Evolutionary conservation across 2,888 invertebrate genomes (phyloP), one percentile per base, ranked within the genome.

Genomic region (Pasiphila rectangulata): DNA sequence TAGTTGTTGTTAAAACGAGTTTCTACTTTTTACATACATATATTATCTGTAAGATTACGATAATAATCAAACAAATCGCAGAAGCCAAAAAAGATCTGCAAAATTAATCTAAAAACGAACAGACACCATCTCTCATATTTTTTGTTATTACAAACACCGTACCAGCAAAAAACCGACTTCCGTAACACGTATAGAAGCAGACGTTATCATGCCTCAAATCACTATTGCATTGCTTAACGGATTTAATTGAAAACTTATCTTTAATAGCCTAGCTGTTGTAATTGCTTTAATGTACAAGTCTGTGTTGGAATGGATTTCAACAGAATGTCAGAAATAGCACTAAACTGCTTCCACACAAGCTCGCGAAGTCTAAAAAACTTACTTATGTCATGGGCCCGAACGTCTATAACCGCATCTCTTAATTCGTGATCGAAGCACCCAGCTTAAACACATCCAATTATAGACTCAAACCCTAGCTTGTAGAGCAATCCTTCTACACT

Each of bases 241-340:
- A 48, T 39, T 57, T 66, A 68, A 68, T 68, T 66, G 63, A 67
- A 67, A 62, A 59, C 41, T 59, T 63, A 67, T 61, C 59, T 59
- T 40, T 53, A 58, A 58, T 58, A 50, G 52, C 51, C 34, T 44
- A 39, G 46, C 17, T 27, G 24, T 51, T 47, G 27, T 46, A 51
- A 50, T 52, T 50, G 32, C 5, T 32, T 16, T 21, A 9, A 10
- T 24, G 4, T 24, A 24, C 5, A n/a, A n/a, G n/a, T n/a, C 5
- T 24, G 6, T 12, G 6, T 12, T 25, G 12, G 10, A 2, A 12
- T 25, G 10, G 2, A 9, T 13, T 7, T 13, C 7, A 13, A 13
- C 13, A 27, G 13, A 27, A 27, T 13, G 12, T 6, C 23, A 12
- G 38, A 37, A 27, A 39, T 35, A 27, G 16, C 16, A 20, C 10